Base-by-base conservation (phyloP, 1,140 invertebrate genomes). In the Drosophila cardini region DNA sequence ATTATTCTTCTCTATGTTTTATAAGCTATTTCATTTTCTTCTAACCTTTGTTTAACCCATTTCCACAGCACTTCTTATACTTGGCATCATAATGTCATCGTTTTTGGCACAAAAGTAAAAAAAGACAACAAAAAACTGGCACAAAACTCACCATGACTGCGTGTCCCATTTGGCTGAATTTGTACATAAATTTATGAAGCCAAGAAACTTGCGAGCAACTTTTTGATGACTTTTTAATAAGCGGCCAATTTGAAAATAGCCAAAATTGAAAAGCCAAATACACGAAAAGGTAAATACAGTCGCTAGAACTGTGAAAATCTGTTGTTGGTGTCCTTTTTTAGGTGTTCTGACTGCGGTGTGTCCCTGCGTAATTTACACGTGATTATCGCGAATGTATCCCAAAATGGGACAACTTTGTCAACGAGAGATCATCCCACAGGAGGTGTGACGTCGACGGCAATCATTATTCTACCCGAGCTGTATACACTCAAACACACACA, bases 311-410 rank as follows among this genome's bases (percentile, higher is more conserved):
- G 21, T 26, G 36, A 43, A 60, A 72, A 72, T 65, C 26, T 6
- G 50, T 13, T 18, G 8, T 9, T 11, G 26, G 18, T 36, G 21
- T 18, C 30, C 15, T 30, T 16, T 30, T 36, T 1, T 30, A 13
- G 13, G 56, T 15, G 21, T 13, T 16, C 43, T n/a, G 38, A 13
- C 38, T 40, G 38, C 13, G 34, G 8, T 60, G 68, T 38, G 52
- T 55, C 61, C 60, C 56, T n/a, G 56, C 32, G 68, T 78, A 78
- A 76, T 78, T 78, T 78, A 72, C 76, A 78, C 73, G 72, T 78
- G 76, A 78, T 78, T 78, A 78, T 78, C 72, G 68, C 68, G 60
- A 48, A 26, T 4, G 26, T 42, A 52, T 46, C 26, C 72, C 48
- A 55, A 76, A 78, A 74, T 74, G 53, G 58, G 67, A 75, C 65